Base-by-base conservation (phyloP, 2,113 vertebrate species). In the Erinaceus europaeus region DNA sequence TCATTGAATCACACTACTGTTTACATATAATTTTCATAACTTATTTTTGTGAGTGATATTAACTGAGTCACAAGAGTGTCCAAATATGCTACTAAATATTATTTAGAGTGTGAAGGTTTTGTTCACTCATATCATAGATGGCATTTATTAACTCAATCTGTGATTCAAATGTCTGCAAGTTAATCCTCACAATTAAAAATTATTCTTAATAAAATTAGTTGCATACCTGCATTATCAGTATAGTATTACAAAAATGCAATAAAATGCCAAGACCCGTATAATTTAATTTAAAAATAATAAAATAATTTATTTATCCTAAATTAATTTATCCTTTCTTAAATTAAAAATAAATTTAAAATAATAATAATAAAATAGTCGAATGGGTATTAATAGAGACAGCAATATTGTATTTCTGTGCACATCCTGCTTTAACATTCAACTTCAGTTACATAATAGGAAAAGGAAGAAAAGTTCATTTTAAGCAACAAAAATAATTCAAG, bases 401-500 rank as follows among this genome's bases (percentile, higher is more conserved):
- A 90, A 2, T 84, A 89, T 93, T 89, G 34, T 25, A 71, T 80
- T 90, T 90, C 90, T 88, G 44, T 91, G 53, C 29, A 80, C 61
- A 95, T 96, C 94, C 94, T 96, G 91, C 78, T 91, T 80, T 90
- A 89, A 84, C 77, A 89, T 86, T 78, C 40, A 68, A 82, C 90
- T 94, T 73, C 48, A 71, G n/a, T 86, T 71, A 84, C 87, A 92
- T 95, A 94, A 94, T 93, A 96, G 93, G 92, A 96, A 97, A 91
- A 96, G 96, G 96, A 98, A 97, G 94, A 92, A 55, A 93, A 94
- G 88, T 93, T 72, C 67, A 59, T 92, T 94, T 90, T 81, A 76
- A 94, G 59, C 75, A 65, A 95, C 86, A 96, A 96, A 96, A 97
- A 97, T 96, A 97, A 95, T 91, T 92, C 81, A 84, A 92, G 92